phyloP scores from a whole-genome alignment of 1,140 invertebrate species.

The Tetramorium parvispinum region DNA sequence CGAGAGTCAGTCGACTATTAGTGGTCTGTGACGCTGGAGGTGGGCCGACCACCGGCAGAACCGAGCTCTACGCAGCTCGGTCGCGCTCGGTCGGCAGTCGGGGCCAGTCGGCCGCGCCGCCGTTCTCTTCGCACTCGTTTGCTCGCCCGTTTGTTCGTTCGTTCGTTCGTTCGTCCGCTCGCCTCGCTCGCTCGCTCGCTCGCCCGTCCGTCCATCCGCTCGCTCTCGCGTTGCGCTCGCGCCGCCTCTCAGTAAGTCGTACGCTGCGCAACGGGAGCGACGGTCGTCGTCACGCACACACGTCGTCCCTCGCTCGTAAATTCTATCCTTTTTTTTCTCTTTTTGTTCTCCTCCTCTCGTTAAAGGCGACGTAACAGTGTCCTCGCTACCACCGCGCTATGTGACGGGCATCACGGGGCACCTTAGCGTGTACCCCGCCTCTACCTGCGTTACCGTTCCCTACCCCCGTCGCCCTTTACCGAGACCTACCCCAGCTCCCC shows the following conservation, averaged over 20 bases:
- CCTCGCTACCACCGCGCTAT: slow-evolving; percentile 66
- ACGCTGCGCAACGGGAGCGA: slow-evolving; percentile 53
- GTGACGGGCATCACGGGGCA: slow-evolving; percentile 75
- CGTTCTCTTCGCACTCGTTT: slow-evolving; percentile 60
- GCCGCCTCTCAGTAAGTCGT: slow-evolving; percentile 37
- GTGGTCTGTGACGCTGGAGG: slow-evolving; percentile 75
- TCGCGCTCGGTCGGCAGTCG: slow-evolving; percentile 75
- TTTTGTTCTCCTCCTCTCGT: background rate
- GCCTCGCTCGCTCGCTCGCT: slow-evolving; percentile 54
- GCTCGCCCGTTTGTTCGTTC: slow-evolving; percentile 52
- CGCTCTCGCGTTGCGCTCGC: slow-evolving; percentile 60
- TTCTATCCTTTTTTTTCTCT: background rate
- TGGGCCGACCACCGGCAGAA: slow-evolving; percentile 74
- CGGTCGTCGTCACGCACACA: slow-evolving; percentile 8
- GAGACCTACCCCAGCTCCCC: slow-evolving; percentile 62
- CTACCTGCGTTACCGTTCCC: slow-evolving; percentile 43
- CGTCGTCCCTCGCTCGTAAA: background rate
- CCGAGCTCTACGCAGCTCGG: slow-evolving; percentile 75
- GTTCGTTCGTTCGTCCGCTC: slow-evolving; percentile 26
- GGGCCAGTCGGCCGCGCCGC: slow-evolving; percentile 66
- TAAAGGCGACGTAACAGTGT: slow-evolving; percentile 61
- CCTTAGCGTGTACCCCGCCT: slow-evolving; percentile 68
- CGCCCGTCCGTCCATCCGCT: slow-evolving; percentile 54
- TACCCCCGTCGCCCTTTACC: slow-evolving; percentile 40
- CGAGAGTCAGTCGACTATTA: slow-evolving; percentile 75